Evolutionary conservation across 2,113 vertebrate species (phyloP).

Genomic region (Bothrops jararaca): DNA sequence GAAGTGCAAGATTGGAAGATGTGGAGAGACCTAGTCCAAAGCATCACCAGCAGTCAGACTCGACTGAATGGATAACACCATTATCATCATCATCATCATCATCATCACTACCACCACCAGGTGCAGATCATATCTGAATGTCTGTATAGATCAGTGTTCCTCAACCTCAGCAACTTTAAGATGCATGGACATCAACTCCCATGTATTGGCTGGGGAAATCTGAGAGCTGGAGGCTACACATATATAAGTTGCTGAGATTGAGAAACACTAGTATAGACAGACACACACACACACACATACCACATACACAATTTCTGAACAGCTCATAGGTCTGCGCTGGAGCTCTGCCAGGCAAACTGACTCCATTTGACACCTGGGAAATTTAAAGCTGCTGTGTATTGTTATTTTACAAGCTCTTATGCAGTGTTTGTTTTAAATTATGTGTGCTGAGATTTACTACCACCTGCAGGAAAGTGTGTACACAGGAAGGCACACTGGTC

Average conservation of each 20-base stretch:
- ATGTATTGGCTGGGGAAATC: background rate
- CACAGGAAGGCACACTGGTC: slow-evolving; percentile 12
- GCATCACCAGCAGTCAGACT: background rate
- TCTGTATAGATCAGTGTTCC: background rate
- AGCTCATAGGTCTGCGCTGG: slow-evolving; percentile 21
- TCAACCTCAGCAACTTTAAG: background rate
- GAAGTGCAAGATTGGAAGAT: background rate
- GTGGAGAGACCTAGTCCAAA: background rate
- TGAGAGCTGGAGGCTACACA: background rate
- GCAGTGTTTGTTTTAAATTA: slow-evolving; percentile 54
- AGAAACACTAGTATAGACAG: background rate
- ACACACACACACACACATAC: background rate
- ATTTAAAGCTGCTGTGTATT: slow-evolving; percentile 46
- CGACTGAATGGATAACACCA: background rate
- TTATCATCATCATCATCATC: too few species aligned
- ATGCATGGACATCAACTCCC: too few species aligned
- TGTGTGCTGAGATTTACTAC: slow-evolving; percentile 52
- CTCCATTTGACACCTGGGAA: slow-evolving; percentile 36
- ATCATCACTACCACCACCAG: rapidly evolving
- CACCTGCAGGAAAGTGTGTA: slow-evolving; percentile 38
- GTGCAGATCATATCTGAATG: background rate
- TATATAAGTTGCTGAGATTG: background rate
- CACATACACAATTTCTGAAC: background rate
- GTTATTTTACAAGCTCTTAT: slow-evolving; percentile 57
- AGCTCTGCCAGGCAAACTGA: slow-evolving; percentile 29